These are phyloP conservation scores for Acromyrmex echinatior DNA, from an alignment of 1,140 invertebrate genomes.

Conservation along the genomic window DNA sequence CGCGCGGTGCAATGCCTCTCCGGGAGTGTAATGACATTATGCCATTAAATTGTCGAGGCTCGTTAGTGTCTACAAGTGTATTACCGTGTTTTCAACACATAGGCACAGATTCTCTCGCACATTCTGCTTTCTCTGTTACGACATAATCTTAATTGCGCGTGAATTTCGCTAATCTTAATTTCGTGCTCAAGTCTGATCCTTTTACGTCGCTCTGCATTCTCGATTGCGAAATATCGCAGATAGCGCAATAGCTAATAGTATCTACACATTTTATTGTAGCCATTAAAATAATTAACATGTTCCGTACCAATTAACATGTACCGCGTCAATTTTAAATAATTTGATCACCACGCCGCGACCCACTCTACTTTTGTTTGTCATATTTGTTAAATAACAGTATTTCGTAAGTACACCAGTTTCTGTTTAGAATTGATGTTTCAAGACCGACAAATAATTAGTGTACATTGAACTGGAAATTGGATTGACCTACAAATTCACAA, in stretches of 20 bases:
- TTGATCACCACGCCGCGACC: too few species aligned
- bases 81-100: slow-evolving; percentile 37
- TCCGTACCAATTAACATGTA: too few species aligned
- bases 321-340: too few species aligned
- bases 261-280: neutral
- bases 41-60: slow-evolving; percentile 82
- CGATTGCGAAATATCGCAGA: neutral
- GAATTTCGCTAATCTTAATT: slow-evolving; percentile 24
- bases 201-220: neutral
- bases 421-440: too few species aligned
- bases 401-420: too few species aligned
- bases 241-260: neutral
- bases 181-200: neutral
- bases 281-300: neutral
- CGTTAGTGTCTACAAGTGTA: slow-evolving; percentile 73
- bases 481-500: too few species aligned
- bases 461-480: too few species aligned
- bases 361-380: too few species aligned
- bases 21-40: slow-evolving; percentile 77
- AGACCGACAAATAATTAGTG: too few species aligned
- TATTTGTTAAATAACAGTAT: too few species aligned
- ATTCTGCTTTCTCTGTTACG: slow-evolving; percentile 29
- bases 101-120: neutral
- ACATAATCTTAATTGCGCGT: slow-evolving; percentile 12
- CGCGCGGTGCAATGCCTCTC: slow-evolving; percentile 79